Percentiles rank a stretch among this genome's conserved stretches.
phyloP scores from a whole-genome alignment of 1,140 invertebrate genomes.

The Hormaphis cornu region DNA sequence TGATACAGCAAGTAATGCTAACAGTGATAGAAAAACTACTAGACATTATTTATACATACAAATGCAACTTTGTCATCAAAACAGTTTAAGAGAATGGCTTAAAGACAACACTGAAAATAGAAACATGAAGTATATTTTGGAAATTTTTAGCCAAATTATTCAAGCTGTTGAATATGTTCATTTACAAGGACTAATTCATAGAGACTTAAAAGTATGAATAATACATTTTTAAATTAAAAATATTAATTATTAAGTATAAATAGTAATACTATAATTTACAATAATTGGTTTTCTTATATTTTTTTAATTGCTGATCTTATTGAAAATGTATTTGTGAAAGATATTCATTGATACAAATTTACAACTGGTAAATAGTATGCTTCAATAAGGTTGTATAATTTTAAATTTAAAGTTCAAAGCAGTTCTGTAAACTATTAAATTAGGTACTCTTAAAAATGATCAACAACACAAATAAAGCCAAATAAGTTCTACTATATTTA shows the following conservation, averaged over 20 bases:
- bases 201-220: conserved; percentile 76
- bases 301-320: too few species aligned
- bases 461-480: too few species aligned
- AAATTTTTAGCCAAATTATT: conserved; percentile 86
- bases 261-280: too few species aligned
- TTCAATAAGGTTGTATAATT: too few species aligned
- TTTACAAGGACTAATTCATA: conserved; percentile 78
- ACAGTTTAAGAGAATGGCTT: conserved; percentile 87
- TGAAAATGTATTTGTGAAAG: too few species aligned
- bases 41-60: conserved; percentile 72
- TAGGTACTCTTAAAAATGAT: too few species aligned
- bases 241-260: background rate
- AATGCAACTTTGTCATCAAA: conserved; percentile 87
- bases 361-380: too few species aligned
- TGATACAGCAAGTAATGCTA: conserved; percentile 5
- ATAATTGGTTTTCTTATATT: too few species aligned
- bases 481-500: too few species aligned
- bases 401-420: too few species aligned
- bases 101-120: conserved; percentile 44
- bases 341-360: too few species aligned
- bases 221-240: conserved; percentile 13
- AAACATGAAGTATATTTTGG: conserved; percentile 49
- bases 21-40: conserved; percentile 5
- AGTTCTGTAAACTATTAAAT: too few species aligned
- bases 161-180: conserved; percentile 93